A percentile compares a stretch with the other conserved stretches of the same genome.
Evolutionary conservation across 2,797 vertebrate species (phyloP).

Genomic region (Kryptopterus vitreolus): DNA sequence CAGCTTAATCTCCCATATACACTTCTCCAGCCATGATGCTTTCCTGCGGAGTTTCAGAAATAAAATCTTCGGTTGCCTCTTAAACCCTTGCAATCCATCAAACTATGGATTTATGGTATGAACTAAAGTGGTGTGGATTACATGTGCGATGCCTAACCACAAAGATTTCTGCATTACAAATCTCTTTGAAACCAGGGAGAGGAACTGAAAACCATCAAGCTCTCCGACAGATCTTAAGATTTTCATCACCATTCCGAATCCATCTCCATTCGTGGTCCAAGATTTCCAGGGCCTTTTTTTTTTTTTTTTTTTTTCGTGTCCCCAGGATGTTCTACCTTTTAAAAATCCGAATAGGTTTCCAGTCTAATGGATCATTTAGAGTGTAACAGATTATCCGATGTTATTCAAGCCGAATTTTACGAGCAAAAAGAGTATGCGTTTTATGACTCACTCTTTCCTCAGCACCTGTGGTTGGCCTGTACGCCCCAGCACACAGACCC

Average conservation of each 20-base stretch:
- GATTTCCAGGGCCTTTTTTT: conserved; percentile 18
- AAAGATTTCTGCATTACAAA: conserved; percentile 64
- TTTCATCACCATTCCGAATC: conserved; percentile 32
- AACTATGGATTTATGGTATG: conserved; percentile 59
- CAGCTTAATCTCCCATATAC: background rate
- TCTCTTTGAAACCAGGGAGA: conserved; percentile 60
- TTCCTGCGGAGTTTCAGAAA: conserved; percentile 32
- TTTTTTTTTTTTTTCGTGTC: conserved; percentile 27
- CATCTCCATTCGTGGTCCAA: conserved; percentile 7
- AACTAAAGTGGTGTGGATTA: conserved; percentile 61
- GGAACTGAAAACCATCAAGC: conserved; percentile 56
- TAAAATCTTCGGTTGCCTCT: conserved; percentile 34
- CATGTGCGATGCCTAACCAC: conserved; percentile 65
- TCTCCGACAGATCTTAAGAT: conserved; percentile 9
- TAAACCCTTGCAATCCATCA: conserved; percentile 53
- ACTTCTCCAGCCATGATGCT: conserved; percentile 31
- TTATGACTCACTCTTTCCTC: conserved; percentile 25
- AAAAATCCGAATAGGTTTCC: background rate
- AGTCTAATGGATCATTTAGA: conserved; percentile 25
- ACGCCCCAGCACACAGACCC: conserved; percentile 74
- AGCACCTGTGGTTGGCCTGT: conserved; percentile 70
- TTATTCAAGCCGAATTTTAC: conserved; percentile 37
- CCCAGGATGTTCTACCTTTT: background rate
- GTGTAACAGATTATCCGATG: conserved; percentile 16
- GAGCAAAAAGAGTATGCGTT: conserved; percentile 17